Evolutionary conservation across 2,113 vertebrate species (phyloP).

Genomic region (Brachyhypopomus gauderio): DNA sequence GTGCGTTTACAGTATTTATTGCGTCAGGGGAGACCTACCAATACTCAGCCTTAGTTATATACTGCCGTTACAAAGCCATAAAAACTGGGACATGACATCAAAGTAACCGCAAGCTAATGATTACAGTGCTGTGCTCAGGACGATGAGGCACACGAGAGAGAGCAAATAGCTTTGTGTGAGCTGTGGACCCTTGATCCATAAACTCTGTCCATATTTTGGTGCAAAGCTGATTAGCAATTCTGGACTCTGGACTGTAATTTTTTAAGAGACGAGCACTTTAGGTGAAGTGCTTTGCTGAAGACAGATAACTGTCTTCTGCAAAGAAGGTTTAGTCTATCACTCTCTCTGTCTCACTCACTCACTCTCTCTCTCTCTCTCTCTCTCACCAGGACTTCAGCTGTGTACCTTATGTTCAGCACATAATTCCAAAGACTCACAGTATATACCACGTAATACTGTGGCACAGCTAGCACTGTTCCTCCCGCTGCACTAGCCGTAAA

Average conservation of each 20-base stretch:
- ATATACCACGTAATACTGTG: too few relatives aligned
- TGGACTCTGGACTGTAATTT: slow-evolving; percentile 42
- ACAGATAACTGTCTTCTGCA: slow-evolving; percentile 5
- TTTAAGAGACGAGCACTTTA: slow-evolving; percentile 41
- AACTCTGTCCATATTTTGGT: slow-evolving; percentile 41
- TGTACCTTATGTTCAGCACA: too few relatives aligned
- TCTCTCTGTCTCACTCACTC: neutral
- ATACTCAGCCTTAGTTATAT: neutral
- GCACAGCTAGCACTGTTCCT: too few relatives aligned
- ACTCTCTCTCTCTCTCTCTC: slow-evolving; percentile 1
- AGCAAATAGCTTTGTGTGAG: slow-evolving; percentile 2
- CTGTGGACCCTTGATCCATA: slow-evolving; percentile 14
- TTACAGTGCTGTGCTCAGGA: slow-evolving; percentile 31
- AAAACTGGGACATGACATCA: slow-evolving; percentile 17
- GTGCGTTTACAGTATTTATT: slow-evolving; percentile 9
- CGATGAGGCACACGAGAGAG: slow-evolving; percentile 33
- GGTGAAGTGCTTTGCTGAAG: slow-evolving; percentile 41
- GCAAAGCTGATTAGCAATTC: slow-evolving; percentile 54
- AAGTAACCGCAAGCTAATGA: slow-evolving; percentile 24
- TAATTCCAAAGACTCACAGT: too few relatives aligned
- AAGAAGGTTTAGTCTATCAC: slow-evolving; percentile 27
- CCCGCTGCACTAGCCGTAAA: too few relatives aligned
- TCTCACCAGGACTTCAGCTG: neutral
- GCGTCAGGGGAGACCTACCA: neutral
- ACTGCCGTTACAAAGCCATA: neutral